Evolutionary conservation across 1,140 invertebrate genomes (phyloP), one percentile per base, ranked within the genome.

Genomic region (Phthorimaea operculella): DNA sequence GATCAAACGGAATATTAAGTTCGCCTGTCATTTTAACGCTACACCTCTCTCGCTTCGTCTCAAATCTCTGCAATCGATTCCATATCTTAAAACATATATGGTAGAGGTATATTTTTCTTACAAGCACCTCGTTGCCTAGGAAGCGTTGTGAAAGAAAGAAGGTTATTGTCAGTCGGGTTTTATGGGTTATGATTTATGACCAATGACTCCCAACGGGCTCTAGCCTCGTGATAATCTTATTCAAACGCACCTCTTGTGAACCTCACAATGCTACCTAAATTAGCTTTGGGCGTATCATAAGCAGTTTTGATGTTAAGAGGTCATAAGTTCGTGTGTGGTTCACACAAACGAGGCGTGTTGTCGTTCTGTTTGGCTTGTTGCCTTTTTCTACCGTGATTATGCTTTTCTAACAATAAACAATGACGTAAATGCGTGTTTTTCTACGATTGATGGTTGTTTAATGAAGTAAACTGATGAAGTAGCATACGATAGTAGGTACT

Each of bases 111-210:
- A 39, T 39, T 39, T 39, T 39, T 39, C 36, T 10, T 39, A 3
- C 36, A 39, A 39, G n/a, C 8, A 14, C 51, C 52, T 51, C 15
- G 60, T 60, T 55, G 47, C 67, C 66, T 74, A 81, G 74, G 79
- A 81, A 79, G 68, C 73, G 60, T 68, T 62, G 58, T 60, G 69
- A 76, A 70, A 76, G 69, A 76, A 71, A 74, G 66, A 74, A 55
- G 70, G 69, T 74, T 75, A 81, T 79, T 79, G 78, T 83, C 79
- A 80, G 79, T 72, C 71, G 72, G 68, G 66, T 77, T 80, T 82
- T 83, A 84, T 83, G 78, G 74, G 76, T 72, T 79, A 85, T 85
- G 82, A 85, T 85, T 85, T 83, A 85, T 85, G 82, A 83, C 67
- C 73, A 68, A 74, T 79, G 79, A 82, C 82, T 85, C 76, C 82